A percentile compares a stretch with the other conserved stretches of the same genome.
phyloP scores from a whole-genome alignment of 2,113 vertebrate genomes.

The Apistogramma diplotaenia region DNA sequence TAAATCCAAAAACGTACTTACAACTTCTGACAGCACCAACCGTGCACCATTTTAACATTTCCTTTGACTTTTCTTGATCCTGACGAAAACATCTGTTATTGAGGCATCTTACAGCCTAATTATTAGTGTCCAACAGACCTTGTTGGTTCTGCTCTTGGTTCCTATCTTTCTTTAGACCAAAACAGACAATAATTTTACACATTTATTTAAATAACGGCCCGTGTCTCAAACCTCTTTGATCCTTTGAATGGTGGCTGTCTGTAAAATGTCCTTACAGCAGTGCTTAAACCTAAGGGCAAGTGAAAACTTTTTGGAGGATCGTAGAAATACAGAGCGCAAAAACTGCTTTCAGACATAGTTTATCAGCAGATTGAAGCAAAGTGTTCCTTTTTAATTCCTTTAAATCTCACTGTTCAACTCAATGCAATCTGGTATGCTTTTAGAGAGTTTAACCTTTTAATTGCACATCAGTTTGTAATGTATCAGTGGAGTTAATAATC shows the following conservation, averaged over 20 bases:
- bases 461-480: not conserved
- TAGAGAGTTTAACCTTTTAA: not conserved
- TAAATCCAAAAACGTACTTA: constrained; percentile 16
- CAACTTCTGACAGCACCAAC: constrained; percentile 5
- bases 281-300: not conserved
- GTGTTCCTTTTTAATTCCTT: not conserved
- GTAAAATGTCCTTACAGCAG: not conserved
- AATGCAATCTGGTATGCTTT: not conserved
- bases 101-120: not conserved
- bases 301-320: not conserved
- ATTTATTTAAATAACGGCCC: not conserved
- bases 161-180: not conserved
- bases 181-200: not conserved
- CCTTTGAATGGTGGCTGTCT: not conserved
- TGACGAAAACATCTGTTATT: not conserved
- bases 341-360: not conserved
- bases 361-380: not conserved
- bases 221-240: not conserved
- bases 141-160: not conserved
- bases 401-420: not conserved
- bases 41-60: constrained; percentile 12
- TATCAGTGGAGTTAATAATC: not conserved
- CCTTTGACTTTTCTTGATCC: not conserved
- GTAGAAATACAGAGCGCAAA: not conserved
- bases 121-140: not conserved